Conservation (phyloP, 2,113 vertebrate species). For the Datnioides undecimradiatus region DNA sequence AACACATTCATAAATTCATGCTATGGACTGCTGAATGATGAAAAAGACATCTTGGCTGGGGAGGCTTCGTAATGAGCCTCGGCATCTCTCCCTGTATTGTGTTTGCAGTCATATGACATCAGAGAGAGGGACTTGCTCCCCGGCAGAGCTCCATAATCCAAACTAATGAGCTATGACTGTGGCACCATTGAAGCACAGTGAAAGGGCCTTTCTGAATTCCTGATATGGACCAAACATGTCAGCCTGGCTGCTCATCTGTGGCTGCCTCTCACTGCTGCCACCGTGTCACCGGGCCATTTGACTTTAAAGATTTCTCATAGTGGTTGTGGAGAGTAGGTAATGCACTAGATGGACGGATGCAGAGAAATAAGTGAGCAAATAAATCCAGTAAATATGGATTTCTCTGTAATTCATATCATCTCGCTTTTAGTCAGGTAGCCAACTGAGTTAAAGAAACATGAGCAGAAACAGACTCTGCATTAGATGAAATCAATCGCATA, state of each 20-base stretch:
- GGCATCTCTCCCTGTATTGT: conserved; percentile 16
- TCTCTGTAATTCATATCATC: conserved; percentile 2
- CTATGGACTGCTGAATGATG: conserved; percentile 8
- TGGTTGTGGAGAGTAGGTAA: conserved; percentile 1
- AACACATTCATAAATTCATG: conserved; percentile 8
- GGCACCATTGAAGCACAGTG: conserved; percentile 37
- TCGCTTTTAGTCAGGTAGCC: not conserved
- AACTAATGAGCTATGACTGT: conserved; percentile 66
- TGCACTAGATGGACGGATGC: not conserved
- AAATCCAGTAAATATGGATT: not conserved
- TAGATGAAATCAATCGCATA: too few species aligned
- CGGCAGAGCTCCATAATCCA: conserved; percentile 52
- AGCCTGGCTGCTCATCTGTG: conserved; percentile 41
- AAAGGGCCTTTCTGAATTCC: conserved; percentile 32
- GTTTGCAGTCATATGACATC: conserved; percentile 42
- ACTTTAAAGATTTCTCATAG: conserved; percentile 24
- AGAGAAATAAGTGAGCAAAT: not conserved
- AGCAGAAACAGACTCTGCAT: not conserved
- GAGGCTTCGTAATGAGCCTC: not conserved
- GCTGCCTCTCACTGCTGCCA: conserved; percentile 14
- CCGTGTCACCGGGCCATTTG: conserved; percentile 9
- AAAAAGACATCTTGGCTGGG: conserved; percentile 7
- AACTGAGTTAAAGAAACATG: not conserved
- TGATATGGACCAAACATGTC: conserved; percentile 59
- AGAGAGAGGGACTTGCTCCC: conserved; percentile 34